These are phyloP conservation scores for Corythornis leucogaster DNA, from an alignment of 2,797 vertebrate genomes.

Conservation along the genomic window DNA sequence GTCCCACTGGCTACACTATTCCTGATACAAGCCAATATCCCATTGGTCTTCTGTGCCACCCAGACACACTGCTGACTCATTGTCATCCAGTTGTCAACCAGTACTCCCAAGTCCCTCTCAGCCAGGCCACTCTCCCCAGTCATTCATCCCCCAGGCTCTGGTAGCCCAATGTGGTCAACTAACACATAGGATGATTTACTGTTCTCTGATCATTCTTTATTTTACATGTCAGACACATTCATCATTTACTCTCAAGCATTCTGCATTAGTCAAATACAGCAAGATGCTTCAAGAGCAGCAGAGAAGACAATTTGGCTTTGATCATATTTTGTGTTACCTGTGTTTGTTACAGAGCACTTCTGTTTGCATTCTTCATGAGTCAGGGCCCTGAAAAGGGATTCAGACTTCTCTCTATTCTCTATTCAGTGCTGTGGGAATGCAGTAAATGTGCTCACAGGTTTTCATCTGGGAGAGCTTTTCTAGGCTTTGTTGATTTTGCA, in stretches of 20 bases:
- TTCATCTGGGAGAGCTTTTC: background rate
- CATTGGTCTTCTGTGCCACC: no score
- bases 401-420: background rate
- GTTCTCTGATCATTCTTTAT: background rate
- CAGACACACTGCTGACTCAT: no score
- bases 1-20: no score
- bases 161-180: background rate
- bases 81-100: no score
- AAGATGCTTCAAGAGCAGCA: background rate
- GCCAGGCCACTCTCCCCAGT: no score
- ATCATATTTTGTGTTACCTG: background rate
- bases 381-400: background rate
- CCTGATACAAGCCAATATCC: no score
- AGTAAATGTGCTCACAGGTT: background rate
- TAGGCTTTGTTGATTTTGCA: constrained; percentile 1
- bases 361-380: constrained; percentile 13
- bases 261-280: background rate
- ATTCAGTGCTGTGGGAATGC: background rate
- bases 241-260: background rate
- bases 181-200: background rate
- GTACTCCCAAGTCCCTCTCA: no score
- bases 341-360: background rate
- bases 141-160: no score
- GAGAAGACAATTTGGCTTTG: background rate
- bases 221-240: background rate